Evolutionary conservation across 1,140 invertebrate genomes (phyloP), one percentile per base, ranked within the genome.

Genomic region (Zaprionus gabonicus): DNA sequence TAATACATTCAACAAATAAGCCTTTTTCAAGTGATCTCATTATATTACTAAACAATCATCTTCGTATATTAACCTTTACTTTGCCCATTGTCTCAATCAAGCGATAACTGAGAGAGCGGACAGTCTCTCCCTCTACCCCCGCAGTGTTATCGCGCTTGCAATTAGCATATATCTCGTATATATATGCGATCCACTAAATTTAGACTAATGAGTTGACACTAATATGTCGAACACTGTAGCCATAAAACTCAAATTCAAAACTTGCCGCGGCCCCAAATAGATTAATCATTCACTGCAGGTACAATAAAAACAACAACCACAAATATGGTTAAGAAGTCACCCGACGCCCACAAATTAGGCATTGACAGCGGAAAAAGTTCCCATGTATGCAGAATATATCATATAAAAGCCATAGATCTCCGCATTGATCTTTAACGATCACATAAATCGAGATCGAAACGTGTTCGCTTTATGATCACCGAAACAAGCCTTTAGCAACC

Each of bases 381-480:
- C 38, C 66, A 74, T 70, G 56, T 70, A 62, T 66, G 17, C 27
- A 28, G n/a, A 57, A 15, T n/a, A 41, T 41, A 41, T 15, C 5
- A 41, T 41, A 34, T 55, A 55, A 4, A 28, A 7, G 25, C 51
- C 44, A 58, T 71, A 75, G 72, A 75, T 70, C 59, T 71, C 31
- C 12, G 23, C 59, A 59, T 71, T 51, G 73, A 83, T 77, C 62
- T 70, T 76, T 65, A 72, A 87, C 65, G 70, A 87, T 65, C 68
- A 56, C 70, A 86, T 83, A 78, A 83, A 73, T 78, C 78, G 71
- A 74, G 78, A 73, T 78, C 75, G 71, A 87, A 87, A 87, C 80
- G 80, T 72, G 84, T 74, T 84, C 73, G 59, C 78, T 88, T 88
- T 83, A 83, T 83, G 53, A 71, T 41, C 62, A 13, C 53, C 31